phyloP scores from a whole-genome alignment of 2,113 vertebrate genomes.

The Gymnorhina tibicen region DNA sequence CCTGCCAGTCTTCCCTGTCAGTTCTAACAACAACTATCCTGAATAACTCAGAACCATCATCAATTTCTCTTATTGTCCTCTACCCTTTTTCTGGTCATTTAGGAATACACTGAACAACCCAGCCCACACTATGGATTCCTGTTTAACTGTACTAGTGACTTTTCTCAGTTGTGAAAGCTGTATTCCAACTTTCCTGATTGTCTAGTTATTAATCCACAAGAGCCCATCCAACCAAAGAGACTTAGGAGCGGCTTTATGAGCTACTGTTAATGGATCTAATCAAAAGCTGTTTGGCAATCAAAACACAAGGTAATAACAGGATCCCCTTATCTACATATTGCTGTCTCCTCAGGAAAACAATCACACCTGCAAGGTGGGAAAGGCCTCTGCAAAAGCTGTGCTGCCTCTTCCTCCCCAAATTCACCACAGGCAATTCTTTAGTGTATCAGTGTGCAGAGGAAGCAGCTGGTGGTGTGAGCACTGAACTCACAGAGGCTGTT shows the following conservation, averaged over 20 bases:
- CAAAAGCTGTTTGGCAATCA: background rate
- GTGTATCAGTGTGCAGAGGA: background rate
- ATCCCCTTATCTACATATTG: background rate
- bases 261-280: background rate
- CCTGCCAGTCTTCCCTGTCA: background rate
- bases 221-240: background rate
- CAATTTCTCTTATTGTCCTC: background rate
- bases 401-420: background rate
- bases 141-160: background rate
- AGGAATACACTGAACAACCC: background rate
- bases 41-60: background rate
- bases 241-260: background rate
- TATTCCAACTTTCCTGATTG: background rate
- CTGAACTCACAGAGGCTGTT: background rate
- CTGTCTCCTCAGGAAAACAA: background rate
- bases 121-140: background rate
- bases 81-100: background rate
- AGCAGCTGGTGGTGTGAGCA: background rate
- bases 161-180: background rate
- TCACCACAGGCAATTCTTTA: accelerated
- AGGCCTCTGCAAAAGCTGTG: background rate
- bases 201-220: background rate
- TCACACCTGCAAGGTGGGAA: background rate
- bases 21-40: background rate
- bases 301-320: background rate